These are phyloP conservation scores for Ibycter americanus DNA, from an alignment of 2,797 vertebrate species.

Conservation along the genomic window DNA sequence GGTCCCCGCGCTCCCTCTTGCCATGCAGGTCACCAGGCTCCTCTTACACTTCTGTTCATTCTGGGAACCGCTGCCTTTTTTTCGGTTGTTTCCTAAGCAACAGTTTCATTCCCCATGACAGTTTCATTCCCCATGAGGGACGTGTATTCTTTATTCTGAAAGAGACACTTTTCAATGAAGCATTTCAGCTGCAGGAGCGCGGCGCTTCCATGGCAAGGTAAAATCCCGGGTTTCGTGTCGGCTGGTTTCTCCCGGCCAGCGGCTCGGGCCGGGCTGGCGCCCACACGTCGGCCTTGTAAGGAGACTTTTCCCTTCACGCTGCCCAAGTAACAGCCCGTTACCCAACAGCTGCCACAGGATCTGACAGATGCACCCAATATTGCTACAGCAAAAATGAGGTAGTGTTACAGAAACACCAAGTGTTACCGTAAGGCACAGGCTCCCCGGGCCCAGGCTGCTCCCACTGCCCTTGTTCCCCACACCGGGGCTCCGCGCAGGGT, in stretches of 20 bases:
- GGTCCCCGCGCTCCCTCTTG: background rate
- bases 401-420: slow-evolving; percentile 6
- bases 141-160: background rate
- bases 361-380: background rate
- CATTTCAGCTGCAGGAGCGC: background rate
- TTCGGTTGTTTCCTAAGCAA: background rate
- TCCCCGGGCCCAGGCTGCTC: background rate
- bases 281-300: slow-evolving; percentile 25
- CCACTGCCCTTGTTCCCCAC: background rate
- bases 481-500: background rate
- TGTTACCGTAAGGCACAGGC: background rate
- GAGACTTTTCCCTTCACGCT: background rate
- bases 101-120: background rate
- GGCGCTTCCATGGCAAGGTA: fast-evolving
- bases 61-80: background rate
- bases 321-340: background rate
- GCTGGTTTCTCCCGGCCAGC: background rate
- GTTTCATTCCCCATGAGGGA: background rate
- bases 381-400: background rate
- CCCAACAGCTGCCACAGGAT: background rate
- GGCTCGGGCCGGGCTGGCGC: background rate
- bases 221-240: background rate
- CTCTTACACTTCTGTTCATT: background rate
- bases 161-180: background rate
- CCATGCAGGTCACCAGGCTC: background rate